phyloP scores from a whole-genome alignment of 37 sponge, comb jelly and placozoan species.

The Cliona cf. orientalis region DNA sequence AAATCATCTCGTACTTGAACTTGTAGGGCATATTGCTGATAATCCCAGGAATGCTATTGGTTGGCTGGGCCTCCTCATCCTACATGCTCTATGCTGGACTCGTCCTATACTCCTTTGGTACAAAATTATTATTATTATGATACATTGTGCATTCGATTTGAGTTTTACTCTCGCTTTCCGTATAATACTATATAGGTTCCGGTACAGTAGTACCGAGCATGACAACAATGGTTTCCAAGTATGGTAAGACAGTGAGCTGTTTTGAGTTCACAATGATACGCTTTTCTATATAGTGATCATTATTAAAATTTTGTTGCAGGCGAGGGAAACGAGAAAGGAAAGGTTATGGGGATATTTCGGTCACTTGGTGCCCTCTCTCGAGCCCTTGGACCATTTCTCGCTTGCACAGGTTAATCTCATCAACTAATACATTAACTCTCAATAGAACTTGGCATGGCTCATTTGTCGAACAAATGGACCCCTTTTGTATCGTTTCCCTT shows the following conservation, averaged over 20 bases:
- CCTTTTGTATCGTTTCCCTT: too few relatives aligned
- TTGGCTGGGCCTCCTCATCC: slow-evolving; percentile 57
- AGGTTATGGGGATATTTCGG: slow-evolving; percentile 88
- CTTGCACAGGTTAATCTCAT: slow-evolving; percentile 72
- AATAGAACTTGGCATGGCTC: too few relatives aligned
- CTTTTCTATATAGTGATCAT: neutral
- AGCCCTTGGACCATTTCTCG: slow-evolving; percentile 83
- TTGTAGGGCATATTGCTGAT: slow-evolving; percentile 71
- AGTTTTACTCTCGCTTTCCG: neutral
- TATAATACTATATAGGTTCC: slow-evolving; percentile 51
- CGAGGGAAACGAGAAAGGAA: slow-evolving; percentile 87
- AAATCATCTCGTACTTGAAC: too few relatives aligned
- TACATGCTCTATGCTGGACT: slow-evolving; percentile 75
- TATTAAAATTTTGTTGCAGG: slow-evolving; percentile 32
- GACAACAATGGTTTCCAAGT: slow-evolving; percentile 81
- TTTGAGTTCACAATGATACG: neutral
- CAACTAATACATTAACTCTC: too few relatives aligned
- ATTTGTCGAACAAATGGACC: too few relatives aligned
- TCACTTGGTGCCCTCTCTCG: slow-evolving; percentile 90
- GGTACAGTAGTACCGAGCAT: slow-evolving; percentile 82
- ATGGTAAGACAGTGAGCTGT: slow-evolving; percentile 38
- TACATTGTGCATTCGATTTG: neutral
- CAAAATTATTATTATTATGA: neutral
- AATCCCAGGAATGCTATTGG: slow-evolving; percentile 80
- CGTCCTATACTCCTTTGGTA: slow-evolving; percentile 86